Percentiles rank a stretch among this genome's conserved stretches.
These are phyloP conservation scores for Phalacrocorax pelagicus DNA, from an alignment of 2,113 vertebrate genomes.

Conservation along the genomic window DNA sequence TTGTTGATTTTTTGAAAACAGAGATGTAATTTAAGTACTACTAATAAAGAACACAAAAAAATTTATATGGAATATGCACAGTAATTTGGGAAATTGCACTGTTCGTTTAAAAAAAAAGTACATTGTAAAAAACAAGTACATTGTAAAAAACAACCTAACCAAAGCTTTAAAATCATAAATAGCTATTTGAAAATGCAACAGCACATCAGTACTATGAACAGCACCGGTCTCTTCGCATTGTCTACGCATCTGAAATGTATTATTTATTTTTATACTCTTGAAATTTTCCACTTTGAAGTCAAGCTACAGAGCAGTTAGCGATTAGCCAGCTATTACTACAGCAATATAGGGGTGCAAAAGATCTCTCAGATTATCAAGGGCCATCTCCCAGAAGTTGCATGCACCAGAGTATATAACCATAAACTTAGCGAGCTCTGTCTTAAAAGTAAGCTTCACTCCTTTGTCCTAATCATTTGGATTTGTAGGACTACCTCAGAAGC, in stretches of 20 bases:
- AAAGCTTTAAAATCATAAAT: not conserved
- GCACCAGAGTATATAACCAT: not conserved
- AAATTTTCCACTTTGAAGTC: not conserved
- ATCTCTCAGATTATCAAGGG: not conserved
- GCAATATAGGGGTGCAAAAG: not conserved
- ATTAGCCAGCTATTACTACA: not conserved
- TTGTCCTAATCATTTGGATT: not conserved
- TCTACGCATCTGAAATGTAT: not conserved
- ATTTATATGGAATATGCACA: not conserved
- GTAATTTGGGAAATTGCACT: not conserved
- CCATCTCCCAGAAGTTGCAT: not conserved
- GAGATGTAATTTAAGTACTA: not conserved
- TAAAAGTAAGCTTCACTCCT: not conserved
- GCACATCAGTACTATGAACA: not conserved
- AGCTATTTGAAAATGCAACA: not conserved
- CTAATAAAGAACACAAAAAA: not conserved
- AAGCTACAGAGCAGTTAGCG: not conserved
- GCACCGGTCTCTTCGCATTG: accelerated
- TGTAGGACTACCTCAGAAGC: not conserved
- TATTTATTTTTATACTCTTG: not conserved
- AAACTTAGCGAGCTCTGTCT: not conserved
- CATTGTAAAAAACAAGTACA: not conserved
- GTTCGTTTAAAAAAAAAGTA: not conserved
- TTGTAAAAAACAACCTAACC: not conserved
- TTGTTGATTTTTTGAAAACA: not conserved